Conservation (phyloP, 2,888 invertebrate genomes). For the Sphinx pinastri region DNA sequence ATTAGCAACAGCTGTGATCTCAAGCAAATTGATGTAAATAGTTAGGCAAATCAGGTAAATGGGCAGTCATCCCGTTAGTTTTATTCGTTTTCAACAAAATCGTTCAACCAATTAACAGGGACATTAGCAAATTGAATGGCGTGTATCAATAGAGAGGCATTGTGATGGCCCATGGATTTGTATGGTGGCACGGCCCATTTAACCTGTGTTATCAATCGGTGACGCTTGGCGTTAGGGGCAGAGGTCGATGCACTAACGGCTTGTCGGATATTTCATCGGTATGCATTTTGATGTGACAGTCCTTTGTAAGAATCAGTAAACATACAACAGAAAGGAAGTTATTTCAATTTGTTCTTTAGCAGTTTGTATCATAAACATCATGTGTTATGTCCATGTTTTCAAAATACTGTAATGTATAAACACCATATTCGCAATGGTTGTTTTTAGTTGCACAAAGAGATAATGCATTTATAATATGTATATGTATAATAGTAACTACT, state of each 20-base stretch:
- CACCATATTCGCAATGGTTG: too few species aligned
- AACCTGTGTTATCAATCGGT: slow-evolving; percentile 72
- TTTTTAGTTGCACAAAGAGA: too few species aligned
- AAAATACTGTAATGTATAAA: slow-evolving; percentile 5
- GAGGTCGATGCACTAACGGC: slow-evolving; percentile 65
- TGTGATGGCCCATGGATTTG: slow-evolving; percentile 56
- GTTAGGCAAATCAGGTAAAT: slow-evolving; percentile 21
- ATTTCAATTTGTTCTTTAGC: neutral
- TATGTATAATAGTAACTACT: too few species aligned
- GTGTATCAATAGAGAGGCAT: slow-evolving; percentile 66
- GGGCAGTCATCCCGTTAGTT: slow-evolving; percentile 24
- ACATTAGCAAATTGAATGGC: slow-evolving; percentile 78
- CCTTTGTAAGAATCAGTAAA: slow-evolving; percentile 23
- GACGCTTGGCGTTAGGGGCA: slow-evolving; percentile 57
- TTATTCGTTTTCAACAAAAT: slow-evolving; percentile 54
- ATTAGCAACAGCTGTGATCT: slow-evolving; percentile 6
- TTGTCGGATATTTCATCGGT: slow-evolving; percentile 14
- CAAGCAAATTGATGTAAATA: slow-evolving; percentile 21
- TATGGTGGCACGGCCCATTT: slow-evolving; percentile 71
- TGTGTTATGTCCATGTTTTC: slow-evolving; percentile 13
- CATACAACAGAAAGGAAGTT: neutral
- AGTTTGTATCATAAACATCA: slow-evolving; percentile 10
- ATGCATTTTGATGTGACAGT: neutral
- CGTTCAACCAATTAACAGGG: slow-evolving; percentile 77
- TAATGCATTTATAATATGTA: too few species aligned